phyloP scores from a whole-genome alignment of 2,797 vertebrate species.

The Chelon labrosus region DNA sequence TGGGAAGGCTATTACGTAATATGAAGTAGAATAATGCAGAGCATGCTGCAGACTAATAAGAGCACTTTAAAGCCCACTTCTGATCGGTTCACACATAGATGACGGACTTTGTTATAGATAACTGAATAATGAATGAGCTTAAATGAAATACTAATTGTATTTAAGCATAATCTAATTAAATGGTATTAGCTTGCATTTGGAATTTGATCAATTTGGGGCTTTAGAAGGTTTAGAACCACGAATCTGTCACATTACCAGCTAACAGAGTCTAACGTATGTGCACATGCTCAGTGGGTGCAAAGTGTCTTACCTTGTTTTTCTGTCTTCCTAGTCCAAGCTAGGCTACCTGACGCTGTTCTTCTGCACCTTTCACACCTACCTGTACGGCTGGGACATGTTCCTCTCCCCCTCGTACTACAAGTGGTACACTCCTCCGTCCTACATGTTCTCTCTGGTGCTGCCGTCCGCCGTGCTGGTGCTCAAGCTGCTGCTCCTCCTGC shows the following conservation, averaged over 20 bases:
- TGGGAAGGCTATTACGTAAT: neutral
- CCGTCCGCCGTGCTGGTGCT: conserved; percentile 88
- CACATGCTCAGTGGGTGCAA: too few species aligned
- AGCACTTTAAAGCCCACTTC: neutral
- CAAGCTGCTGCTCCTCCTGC: conserved; percentile 89
- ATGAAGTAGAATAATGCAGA: neutral
- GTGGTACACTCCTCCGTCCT: conserved; percentile 89
- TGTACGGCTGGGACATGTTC: conserved; percentile 90
- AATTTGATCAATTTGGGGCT: too few species aligned
- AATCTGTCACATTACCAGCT: neutral
- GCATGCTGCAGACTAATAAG: neutral
- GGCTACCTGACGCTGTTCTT: conserved; percentile 90
- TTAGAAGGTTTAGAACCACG: neutral
- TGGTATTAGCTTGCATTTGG: too few species aligned
- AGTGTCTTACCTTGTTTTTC: neutral
- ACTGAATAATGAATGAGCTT: too few species aligned
- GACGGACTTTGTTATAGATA: neutral
- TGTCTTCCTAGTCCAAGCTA: conserved; percentile 89
- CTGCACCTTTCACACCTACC: conserved; percentile 90
- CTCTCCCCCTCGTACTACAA: conserved; percentile 77
- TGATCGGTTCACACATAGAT: neutral
- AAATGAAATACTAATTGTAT: too few species aligned
- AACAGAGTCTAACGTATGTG: too few species aligned
- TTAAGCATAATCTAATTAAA: too few species aligned
- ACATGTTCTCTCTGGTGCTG: conserved; percentile 87